phyloP scores from a whole-genome alignment of 1,140 invertebrate genomes.

The Drosophila ohnishii region DNA sequence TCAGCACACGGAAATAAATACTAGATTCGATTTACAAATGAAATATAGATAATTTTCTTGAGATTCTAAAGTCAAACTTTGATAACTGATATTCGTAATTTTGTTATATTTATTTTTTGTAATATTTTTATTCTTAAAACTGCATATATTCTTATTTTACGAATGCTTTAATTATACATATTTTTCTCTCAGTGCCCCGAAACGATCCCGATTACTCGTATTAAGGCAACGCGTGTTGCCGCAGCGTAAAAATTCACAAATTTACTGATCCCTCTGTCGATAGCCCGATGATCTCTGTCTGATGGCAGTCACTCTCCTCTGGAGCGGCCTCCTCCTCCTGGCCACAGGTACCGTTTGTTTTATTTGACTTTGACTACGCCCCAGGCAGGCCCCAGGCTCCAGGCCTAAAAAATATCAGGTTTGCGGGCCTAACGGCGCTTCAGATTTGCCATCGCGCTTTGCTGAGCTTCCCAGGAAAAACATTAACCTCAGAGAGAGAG shows the following conservation, averaged over 20 bases:
- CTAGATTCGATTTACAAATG: too few species aligned
- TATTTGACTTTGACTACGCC: constrained; percentile 70
- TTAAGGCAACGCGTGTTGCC: constrained; percentile 67
- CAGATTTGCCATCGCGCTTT: constrained; percentile 58
- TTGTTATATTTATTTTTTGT: too few species aligned
- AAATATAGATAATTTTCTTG: neutral
- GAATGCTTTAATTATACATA: too few species aligned
- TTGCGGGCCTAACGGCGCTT: constrained; percentile 61
- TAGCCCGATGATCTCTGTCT: constrained; percentile 37
- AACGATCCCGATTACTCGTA: constrained; percentile 61
- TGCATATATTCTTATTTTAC: neutral
- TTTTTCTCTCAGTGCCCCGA: constrained; percentile 12
- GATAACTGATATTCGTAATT: too few species aligned
- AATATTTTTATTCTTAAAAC: too few species aligned
- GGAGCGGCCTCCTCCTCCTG: neutral
- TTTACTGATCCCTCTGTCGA: constrained; percentile 67
- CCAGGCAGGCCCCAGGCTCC: neutral
- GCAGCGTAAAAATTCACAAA: constrained; percentile 76
- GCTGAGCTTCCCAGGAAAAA: constrained; percentile 42
- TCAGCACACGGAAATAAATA: constrained; percentile 21
- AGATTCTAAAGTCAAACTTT: neutral
- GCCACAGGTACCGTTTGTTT: constrained; percentile 71
- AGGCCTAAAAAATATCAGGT: neutral
- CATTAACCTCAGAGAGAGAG: constrained; percentile 14
- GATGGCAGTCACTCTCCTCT: constrained; percentile 33